Conservation (phyloP, 2,888 invertebrate genomes). For the Chaitophorus viminalis region DNA sequence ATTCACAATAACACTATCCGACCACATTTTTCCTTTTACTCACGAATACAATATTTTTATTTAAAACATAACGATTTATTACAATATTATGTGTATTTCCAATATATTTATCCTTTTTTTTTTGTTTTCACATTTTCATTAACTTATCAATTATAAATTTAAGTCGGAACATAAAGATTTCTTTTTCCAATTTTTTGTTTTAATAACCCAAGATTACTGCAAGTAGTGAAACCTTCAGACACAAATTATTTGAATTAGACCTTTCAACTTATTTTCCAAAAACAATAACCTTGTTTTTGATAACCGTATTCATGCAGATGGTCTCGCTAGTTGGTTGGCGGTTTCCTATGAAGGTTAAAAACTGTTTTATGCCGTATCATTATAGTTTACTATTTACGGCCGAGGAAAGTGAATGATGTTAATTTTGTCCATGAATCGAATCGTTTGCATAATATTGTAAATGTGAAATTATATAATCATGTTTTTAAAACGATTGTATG, state of each 20-base stretch:
- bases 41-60: too few species aligned
- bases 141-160: background rate
- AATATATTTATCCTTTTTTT: background rate
- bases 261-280: slow-evolving; percentile 12
- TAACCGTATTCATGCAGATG: background rate
- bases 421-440: slow-evolving; percentile 24
- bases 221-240: slow-evolving; percentile 15
- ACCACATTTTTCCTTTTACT: too few species aligned
- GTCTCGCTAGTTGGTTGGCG: background rate
- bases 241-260: slow-evolving; percentile 6
- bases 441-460: slow-evolving; percentile 17
- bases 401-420: slow-evolving; percentile 7
- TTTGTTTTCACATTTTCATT: background rate
- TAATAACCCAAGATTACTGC: background rate
- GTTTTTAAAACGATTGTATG: background rate
- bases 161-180: background rate
- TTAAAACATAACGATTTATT: too few species aligned
- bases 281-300: slow-evolving; percentile 22
- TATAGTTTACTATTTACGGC: slow-evolving; percentile 29
- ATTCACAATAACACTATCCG: too few species aligned
- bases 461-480: background rate
- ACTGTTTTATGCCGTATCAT: background rate
- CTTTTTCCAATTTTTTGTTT: background rate
- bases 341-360: slow-evolving; percentile 28
- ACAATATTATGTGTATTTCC: rapidly evolving